Conservation (phyloP, 2,888 invertebrate genomes). For the Trissolcus brochymenae region DNA sequence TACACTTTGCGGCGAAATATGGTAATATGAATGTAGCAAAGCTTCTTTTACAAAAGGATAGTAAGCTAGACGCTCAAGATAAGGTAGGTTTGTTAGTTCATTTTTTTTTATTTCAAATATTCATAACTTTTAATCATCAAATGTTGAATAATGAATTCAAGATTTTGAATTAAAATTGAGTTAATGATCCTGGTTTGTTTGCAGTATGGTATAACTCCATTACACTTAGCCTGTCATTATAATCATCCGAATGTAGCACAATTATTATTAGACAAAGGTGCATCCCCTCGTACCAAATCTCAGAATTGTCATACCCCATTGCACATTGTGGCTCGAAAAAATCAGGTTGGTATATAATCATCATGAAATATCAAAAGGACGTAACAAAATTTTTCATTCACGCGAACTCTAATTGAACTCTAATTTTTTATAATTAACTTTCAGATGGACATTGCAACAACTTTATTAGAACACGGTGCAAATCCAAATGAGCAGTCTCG, state of each 20-base stretch:
- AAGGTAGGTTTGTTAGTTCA: constrained; percentile 77
- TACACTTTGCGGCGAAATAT: constrained; percentile 98
- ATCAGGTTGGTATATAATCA: constrained; percentile 81
- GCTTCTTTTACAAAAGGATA: constrained; percentile 90
- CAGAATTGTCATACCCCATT: constrained; percentile 99
- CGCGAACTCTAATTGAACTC: no score
- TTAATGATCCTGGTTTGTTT: constrained; percentile 11
- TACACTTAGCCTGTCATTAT: constrained; percentile 98
- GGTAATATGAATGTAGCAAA: constrained; percentile 94
- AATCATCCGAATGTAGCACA: constrained; percentile 94
- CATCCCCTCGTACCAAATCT: constrained; percentile 94
- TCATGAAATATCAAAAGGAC: background rate
- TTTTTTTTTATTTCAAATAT: no score
- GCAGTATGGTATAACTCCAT: constrained; percentile 93
- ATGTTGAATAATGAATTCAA: no score
- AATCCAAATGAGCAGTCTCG: constrained; percentile 95
- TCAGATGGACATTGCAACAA: constrained; percentile 94
- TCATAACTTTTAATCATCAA: no score
- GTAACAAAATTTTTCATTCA: background rate
- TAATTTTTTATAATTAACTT: constrained; percentile 8
- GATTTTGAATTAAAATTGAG: no score
- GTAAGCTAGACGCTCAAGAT: constrained; percentile 92
- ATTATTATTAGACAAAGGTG: constrained; percentile 92
- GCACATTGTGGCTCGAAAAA: constrained; percentile 98
- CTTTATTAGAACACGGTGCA: constrained; percentile 94